phyloP scores from a whole-genome alignment of 2,797 vertebrate species.

The Phaenicophaeus curvirostris region DNA sequence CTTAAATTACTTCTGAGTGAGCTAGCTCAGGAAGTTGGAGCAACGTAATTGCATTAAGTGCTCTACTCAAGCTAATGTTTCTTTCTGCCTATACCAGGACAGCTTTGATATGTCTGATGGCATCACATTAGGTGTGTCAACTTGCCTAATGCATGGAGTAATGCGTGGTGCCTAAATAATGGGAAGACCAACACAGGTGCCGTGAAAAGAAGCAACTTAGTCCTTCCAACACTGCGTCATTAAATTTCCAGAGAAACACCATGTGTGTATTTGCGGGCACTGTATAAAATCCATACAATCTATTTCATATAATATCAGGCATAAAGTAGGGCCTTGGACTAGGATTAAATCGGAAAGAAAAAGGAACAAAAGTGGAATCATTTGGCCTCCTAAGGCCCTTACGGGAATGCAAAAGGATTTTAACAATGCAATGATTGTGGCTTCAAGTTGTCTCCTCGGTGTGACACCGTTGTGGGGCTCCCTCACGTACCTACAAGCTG shows the following conservation, averaged over 20 bases:
- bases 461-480: neutral
- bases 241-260: neutral
- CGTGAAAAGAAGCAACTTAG: neutral
- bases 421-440: neutral
- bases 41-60: constrained; percentile 9
- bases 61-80: constrained; percentile 28
- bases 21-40: constrained; percentile 17
- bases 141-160: neutral
- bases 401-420: neutral
- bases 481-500: fast-evolving
- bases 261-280: fast-evolving
- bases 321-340: neutral
- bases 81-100: neutral
- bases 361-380: constrained; percentile 1
- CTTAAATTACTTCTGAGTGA: constrained; percentile 40
- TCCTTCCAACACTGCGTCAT: neutral
- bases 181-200: neutral
- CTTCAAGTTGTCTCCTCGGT: neutral
- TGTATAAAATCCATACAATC: neutral
- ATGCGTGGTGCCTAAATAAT: neutral
- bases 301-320: neutral
- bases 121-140: constrained; percentile 7
- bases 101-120: constrained; percentile 21
- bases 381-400: constrained; percentile 17
- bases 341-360: constrained; percentile 1